Conservation (phyloP, 2,113 vertebrate species). For the Elachura formosa region DNA sequence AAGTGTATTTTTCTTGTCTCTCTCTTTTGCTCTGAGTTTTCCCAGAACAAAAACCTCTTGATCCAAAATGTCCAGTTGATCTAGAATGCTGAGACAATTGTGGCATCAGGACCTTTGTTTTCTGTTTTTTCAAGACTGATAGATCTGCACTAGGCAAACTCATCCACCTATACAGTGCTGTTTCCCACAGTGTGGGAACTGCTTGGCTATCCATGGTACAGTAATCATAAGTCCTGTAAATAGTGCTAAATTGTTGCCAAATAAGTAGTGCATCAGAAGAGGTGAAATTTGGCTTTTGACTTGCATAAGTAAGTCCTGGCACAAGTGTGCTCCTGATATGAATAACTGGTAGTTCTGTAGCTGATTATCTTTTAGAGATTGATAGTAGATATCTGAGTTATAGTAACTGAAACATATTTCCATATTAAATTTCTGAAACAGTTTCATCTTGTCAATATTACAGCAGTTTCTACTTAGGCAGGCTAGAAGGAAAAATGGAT, state of each 20-base stretch:
- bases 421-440: not conserved
- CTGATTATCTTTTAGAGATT: not conserved
- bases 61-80: not conserved
- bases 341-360: not conserved
- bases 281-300: not conserved
- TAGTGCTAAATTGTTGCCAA: not conserved
- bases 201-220: not conserved
- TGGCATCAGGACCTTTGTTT: not conserved
- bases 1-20: not conserved
- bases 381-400: not conserved
- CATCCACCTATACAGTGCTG: accelerated
- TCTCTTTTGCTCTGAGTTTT: not conserved
- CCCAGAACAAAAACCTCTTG: not conserved
- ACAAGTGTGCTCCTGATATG: not conserved
- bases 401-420: not conserved
- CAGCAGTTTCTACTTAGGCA: not conserved
- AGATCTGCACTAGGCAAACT: not conserved
- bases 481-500: not conserved
- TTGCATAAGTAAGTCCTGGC: not conserved
- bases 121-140: not conserved
- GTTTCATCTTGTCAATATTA: not conserved
- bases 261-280: not conserved
- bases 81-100: not conserved
- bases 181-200: not conserved
- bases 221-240: not conserved